Evolutionary conservation across 92 coral and sea anemone species (phyloP).

Genomic region (Actinostola sp.): DNA sequence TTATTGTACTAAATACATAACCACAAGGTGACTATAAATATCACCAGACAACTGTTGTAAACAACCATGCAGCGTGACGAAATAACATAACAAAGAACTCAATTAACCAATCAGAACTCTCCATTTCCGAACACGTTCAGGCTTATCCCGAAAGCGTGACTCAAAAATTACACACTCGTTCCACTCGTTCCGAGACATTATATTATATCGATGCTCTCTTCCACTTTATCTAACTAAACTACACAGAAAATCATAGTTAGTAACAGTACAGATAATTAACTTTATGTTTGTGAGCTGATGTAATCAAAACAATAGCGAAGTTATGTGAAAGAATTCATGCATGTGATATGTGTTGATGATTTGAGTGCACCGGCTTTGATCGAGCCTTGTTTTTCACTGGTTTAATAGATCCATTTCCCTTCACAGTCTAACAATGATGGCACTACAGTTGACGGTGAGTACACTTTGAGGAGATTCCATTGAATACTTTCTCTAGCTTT

Average conservation of each 20-base stretch:
- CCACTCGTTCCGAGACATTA: too few species aligned
- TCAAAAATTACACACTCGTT: too few species aligned
- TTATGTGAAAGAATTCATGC: not conserved
- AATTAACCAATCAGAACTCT: constrained; percentile 14
- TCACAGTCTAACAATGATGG: not conserved
- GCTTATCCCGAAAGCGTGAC: constrained; percentile 32
- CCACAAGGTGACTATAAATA: constrained; percentile 5
- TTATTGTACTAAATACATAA: not conserved
- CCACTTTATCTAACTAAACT: too few species aligned
- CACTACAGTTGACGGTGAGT: not conserved
- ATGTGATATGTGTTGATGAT: too few species aligned
- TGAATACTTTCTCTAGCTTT: too few species aligned
- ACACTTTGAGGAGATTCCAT: too few species aligned
- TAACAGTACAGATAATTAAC: too few species aligned
- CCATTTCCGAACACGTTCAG: constrained; percentile 14
- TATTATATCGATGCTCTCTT: too few species aligned
- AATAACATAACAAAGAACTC: not conserved
- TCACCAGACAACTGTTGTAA: not conserved
- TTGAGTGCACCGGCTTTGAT: too few species aligned
- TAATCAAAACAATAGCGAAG: not conserved
- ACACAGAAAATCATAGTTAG: too few species aligned
- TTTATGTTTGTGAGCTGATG: too few species aligned
- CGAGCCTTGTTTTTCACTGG: not conserved
- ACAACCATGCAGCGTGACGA: constrained; percentile 16
- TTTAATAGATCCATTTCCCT: not conserved